Evolutionary conservation across 2,797 vertebrate species (phyloP).

Genomic region (Semaprochilodus insignis): DNA sequence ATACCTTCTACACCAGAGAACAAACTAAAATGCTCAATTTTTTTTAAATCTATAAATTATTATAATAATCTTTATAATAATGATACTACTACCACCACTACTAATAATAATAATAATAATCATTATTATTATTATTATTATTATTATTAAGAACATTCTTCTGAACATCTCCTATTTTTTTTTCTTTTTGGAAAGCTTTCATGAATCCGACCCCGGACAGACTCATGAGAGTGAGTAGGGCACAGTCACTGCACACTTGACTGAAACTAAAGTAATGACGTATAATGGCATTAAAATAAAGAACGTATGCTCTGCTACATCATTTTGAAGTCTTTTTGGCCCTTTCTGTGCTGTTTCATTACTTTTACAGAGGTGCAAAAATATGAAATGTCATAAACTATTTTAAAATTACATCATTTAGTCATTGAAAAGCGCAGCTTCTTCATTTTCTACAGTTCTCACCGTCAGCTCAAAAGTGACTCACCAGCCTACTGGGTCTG

Average conservation of each 20-base stretch:
- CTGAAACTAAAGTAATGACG: neutral
- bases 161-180: too few relatives aligned
- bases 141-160: too few relatives aligned
- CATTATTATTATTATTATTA: too few relatives aligned
- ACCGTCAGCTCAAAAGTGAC: slow-evolving; percentile 15
- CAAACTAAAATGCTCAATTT: too few relatives aligned
- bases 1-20: too few relatives aligned
- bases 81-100: too few relatives aligned
- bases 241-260: neutral
- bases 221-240: too few relatives aligned
- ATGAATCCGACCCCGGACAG: too few relatives aligned
- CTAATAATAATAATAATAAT: too few relatives aligned
- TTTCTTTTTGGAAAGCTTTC: too few relatives aligned
- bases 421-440: slow-evolving; percentile 16
- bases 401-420: slow-evolving; percentile 17
- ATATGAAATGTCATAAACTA: neutral
- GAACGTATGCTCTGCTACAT: neutral
- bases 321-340: neutral
- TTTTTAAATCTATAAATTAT: too few relatives aligned
- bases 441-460: neutral
- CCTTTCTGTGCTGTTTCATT: neutral
- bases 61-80: too few relatives aligned
- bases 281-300: neutral
- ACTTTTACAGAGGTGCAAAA: neutral
- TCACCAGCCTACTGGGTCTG: slow-evolving; percentile 26